Conservation (phyloP, 2,113 vertebrate species). For the Sula dactylatra region DNA sequence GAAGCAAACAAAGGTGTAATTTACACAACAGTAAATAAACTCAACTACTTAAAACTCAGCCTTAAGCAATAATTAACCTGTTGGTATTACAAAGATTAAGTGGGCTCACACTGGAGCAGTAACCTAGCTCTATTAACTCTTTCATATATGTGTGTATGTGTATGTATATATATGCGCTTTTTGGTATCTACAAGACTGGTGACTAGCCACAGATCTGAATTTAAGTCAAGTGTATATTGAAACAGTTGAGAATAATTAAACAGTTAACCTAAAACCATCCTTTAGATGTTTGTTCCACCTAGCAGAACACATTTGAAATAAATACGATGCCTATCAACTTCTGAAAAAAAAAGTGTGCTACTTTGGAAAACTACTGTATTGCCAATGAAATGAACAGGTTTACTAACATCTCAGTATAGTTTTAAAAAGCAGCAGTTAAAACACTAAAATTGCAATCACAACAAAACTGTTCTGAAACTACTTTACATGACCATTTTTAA, state of each 20-base stretch:
- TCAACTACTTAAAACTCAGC: background rate
- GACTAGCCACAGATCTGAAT: background rate
- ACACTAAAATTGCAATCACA: background rate
- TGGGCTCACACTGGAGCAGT: background rate
- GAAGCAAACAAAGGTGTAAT: background rate
- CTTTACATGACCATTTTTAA: background rate
- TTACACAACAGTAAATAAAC: background rate
- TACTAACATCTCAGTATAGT: background rate
- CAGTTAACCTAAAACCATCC: background rate
- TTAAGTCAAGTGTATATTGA: background rate
- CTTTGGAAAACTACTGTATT: background rate
- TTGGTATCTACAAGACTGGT: background rate
- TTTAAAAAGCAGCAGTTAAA: background rate
- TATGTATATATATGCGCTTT: background rate
- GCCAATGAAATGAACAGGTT: background rate
- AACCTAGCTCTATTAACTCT: background rate
- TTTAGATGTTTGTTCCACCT: background rate
- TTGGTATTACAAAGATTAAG: background rate
- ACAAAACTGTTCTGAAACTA: background rate
- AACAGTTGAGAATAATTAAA: background rate
- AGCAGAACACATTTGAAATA: background rate
- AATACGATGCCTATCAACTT: background rate
- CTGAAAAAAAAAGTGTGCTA: background rate
- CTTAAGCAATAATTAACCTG: background rate
- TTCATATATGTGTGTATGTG: too few species aligned